Conservation (phyloP, 1,140 invertebrate genomes). For the Leptinotarsa undecemlineata region DNA sequence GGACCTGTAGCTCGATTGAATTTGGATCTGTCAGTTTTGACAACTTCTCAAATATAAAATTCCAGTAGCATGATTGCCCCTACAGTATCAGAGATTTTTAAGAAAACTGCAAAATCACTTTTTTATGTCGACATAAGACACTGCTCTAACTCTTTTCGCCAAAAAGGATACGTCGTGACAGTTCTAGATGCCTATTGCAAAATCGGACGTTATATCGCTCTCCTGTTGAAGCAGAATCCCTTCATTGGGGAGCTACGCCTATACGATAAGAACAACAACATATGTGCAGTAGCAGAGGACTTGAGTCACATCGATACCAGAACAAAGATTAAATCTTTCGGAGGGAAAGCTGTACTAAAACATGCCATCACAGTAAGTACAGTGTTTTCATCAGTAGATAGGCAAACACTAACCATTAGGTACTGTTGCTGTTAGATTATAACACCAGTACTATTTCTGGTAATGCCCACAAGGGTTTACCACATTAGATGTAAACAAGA, state of each 20-base stretch:
- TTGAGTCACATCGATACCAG: conserved; percentile 93
- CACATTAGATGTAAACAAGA: too few relatives aligned
- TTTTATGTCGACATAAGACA: not conserved
- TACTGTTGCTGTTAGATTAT: too few relatives aligned
- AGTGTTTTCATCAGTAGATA: too few relatives aligned
- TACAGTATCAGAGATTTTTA: not conserved
- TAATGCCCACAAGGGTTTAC: too few relatives aligned
- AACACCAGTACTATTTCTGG: too few relatives aligned
- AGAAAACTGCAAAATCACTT: not conserved
- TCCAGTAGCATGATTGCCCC: conserved; percentile 10
- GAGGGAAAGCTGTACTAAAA: conserved; percentile 70
- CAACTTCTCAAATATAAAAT: not conserved
- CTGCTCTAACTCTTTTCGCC: not conserved
- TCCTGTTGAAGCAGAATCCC: conserved; percentile 89
- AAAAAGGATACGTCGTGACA: conserved; percentile 13
- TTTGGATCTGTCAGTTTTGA: not conserved
- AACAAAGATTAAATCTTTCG: conserved; percentile 81
- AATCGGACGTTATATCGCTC: conserved; percentile 92
- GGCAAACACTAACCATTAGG: too few relatives aligned
- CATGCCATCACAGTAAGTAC: conserved; percentile 52
- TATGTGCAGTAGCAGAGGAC: conserved; percentile 94
- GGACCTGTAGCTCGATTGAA: too few relatives aligned
- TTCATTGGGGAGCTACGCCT: conserved; percentile 80
- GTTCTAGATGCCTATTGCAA: conserved; percentile 86
- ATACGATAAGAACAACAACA: conserved; percentile 89